phyloP scores from a whole-genome alignment of 2,888 invertebrate genomes.

The Tolmerus cingulatus region DNA sequence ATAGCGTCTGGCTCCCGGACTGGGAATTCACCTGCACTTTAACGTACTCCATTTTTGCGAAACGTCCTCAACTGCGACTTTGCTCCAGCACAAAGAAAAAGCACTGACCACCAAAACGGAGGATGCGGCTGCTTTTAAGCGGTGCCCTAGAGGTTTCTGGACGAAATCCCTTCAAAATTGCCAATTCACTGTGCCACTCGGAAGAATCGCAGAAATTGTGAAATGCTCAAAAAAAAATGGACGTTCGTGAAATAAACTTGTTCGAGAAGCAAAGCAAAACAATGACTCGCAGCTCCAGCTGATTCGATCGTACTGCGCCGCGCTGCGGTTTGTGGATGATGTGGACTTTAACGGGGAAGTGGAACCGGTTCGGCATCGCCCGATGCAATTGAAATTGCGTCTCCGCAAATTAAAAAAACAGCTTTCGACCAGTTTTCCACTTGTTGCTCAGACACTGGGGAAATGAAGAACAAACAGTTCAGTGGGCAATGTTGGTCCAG shows the following conservation, averaged over 20 bases:
- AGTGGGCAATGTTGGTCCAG: neutral
- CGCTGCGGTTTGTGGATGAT: neutral
- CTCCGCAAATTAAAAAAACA: neutral
- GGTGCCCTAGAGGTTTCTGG: neutral
- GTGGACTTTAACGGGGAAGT: neutral
- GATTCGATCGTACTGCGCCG: neutral
- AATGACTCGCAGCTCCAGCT: neutral
- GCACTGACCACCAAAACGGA: neutral
- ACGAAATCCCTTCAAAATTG: neutral
- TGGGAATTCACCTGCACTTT: neutral
- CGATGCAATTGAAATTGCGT: neutral
- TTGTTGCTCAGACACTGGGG: neutral
- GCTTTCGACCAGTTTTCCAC: neutral
- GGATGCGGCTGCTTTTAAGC: neutral
- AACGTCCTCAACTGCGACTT: neutral
- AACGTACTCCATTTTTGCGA: neutral
- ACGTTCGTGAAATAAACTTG: neutral
- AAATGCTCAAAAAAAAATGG: conserved; percentile 14
- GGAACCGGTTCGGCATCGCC: neutral
- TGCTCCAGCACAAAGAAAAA: neutral
- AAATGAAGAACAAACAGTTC: neutral
- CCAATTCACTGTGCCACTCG: neutral
- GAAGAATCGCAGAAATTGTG: neutral
- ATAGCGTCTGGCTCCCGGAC: neutral
- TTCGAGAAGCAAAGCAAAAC: neutral